Evolutionary conservation across 1,140 invertebrate species (phyloP).

Genomic region (Drosophila murphyi): DNA sequence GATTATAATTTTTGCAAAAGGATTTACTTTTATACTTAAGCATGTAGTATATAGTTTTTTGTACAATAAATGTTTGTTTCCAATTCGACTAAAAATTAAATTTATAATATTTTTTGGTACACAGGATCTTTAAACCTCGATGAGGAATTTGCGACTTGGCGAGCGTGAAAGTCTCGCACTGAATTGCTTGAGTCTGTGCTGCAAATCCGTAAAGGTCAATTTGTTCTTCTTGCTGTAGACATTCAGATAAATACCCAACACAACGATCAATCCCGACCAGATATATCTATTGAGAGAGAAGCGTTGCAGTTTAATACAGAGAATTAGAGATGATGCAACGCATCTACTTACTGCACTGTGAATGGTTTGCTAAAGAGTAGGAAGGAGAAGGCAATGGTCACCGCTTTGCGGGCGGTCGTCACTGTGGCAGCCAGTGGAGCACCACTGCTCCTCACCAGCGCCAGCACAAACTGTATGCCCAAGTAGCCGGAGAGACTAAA

Average conservation of each 20-base stretch:
- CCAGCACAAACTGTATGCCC: conserved; percentile 96
- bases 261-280: conserved; percentile 94
- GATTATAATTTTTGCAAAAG: conserved; percentile 16
- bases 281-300: conserved; percentile 89
- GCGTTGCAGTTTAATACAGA: not conserved
- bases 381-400: conserved; percentile 97
- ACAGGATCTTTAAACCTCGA: conserved; percentile 66
- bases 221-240: conserved; percentile 91
- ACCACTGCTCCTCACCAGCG: conserved; percentile 93
- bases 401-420: conserved; percentile 93
- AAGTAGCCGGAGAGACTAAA: conserved; percentile 96
- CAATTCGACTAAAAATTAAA: conserved; percentile 53
- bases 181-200: conserved; percentile 60
- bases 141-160: conserved; percentile 74
- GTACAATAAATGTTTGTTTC: conserved; percentile 45
- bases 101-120: conserved; percentile 62
- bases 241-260: conserved; percentile 96
- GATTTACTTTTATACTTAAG: conserved; percentile 53
- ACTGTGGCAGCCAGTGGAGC: conserved; percentile 96
- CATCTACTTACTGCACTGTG: conserved; percentile 92
- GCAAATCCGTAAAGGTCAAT: conserved; percentile 68
- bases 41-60: conserved; percentile 59
- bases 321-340: not conserved
- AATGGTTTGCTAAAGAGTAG: conserved; percentile 97
- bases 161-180: conserved; percentile 46